Base-by-base conservation (phyloP, 1,140 invertebrate species). In the Microplitis demolitor region DNA sequence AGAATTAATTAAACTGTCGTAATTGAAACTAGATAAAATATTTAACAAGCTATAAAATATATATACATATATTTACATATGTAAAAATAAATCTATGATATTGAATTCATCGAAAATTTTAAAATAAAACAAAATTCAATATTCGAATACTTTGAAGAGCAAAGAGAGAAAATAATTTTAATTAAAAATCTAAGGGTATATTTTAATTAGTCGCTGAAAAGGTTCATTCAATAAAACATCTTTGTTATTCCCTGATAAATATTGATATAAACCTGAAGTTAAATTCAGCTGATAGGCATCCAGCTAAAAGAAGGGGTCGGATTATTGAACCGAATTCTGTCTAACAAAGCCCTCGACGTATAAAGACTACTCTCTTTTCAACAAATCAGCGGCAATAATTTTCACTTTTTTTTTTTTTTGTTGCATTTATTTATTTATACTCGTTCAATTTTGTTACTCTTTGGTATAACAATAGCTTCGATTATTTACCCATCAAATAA, bases 381-480 rank as follows among this genome's bases (percentile, higher is more conserved):
- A 11, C 5, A 45, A 45, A 45, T 14, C 51, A 54, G 51, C 13
- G 11, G 13, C 16, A 11, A 14, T 2, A 54, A 54, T n/a, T 3
- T 11, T 2, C 4, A 16, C 8, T 58, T 31, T 58, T 58, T 58
- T 31, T 33, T 58, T 3, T 58, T 31, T 58, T 58, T 58, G 5
- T 33, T 58, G 9, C 53, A 5, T 54, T 24, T 31, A 66, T 13
- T 66, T 50, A 16, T n/a, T 13, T 37, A n/a, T n/a, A 24, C 24
- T 24, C 24, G 2, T 0, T 39, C 37, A 39, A 37, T 66, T 14
- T 45, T 31, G 63, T 45, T 50, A 66, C 63, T 66, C 39, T 66
- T 6, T 11, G 63, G 37, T 66, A 66, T 24, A 66, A 66, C 63
- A 66, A 66, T 66, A 51, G 63, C 37, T 31, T 24, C 63, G 35